Evolutionary conservation across 2,797 vertebrate genomes (phyloP).

Genomic region (Graptemys geographica): DNA sequence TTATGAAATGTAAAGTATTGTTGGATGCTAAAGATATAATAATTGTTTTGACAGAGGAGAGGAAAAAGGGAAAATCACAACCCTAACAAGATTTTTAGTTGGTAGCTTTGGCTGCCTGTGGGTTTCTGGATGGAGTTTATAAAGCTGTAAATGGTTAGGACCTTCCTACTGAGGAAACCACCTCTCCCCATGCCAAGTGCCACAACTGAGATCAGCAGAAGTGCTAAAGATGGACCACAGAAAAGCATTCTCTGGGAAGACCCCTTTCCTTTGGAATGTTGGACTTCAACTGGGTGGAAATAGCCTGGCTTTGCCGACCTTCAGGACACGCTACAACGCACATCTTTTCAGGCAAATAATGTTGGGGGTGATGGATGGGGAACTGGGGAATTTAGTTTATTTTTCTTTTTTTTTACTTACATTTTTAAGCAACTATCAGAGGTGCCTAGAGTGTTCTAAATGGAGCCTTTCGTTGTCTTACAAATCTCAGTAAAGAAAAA

Average conservation of each 20-base stretch:
- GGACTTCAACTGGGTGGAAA: too few species aligned
- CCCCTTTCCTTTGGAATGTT: too few species aligned
- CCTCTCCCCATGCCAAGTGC: too few species aligned
- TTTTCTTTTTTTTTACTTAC: not conserved
- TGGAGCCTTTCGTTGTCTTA: not conserved
- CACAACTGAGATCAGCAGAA: too few species aligned
- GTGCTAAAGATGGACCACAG: too few species aligned
- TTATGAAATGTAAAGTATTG: constrained; percentile 46
- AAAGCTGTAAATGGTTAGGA: not conserved
- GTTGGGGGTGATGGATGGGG: too few species aligned
- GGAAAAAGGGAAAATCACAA: not conserved
- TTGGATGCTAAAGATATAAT: constrained; percentile 19
- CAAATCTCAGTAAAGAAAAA: not conserved
- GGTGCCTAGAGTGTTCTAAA: not conserved
- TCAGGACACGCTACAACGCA: too few species aligned
- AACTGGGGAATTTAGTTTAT: not conserved
- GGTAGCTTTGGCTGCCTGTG: not conserved
- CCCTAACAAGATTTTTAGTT: constrained; percentile 8
- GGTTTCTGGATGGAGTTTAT: not conserved
- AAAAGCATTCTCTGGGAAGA: too few species aligned
- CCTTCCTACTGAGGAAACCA: not conserved
- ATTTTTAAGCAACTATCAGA: not conserved
- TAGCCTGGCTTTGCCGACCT: too few species aligned
- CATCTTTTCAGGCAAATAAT: too few species aligned
- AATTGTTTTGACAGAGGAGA: constrained; percentile 33